phyloP scores from a whole-genome alignment of 2,797 vertebrate species.

The Pseudochromis fuscus region DNA sequence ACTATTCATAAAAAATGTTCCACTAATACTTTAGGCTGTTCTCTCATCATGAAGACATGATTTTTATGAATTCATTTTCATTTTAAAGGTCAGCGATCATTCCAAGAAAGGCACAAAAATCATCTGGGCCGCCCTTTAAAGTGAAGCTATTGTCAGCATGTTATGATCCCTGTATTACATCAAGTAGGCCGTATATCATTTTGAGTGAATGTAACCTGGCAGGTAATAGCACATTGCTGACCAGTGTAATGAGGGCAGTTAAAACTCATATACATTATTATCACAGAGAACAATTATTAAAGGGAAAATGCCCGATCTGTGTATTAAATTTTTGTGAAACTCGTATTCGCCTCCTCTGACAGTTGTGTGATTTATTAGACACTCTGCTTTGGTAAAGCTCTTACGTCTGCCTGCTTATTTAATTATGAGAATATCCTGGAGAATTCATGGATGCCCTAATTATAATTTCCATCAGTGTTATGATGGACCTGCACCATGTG shows the following conservation, averaged over 20 bases:
- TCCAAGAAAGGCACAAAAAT: neutral
- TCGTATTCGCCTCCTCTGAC: slow-evolving; percentile 12
- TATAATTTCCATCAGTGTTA: slow-evolving; percentile 10
- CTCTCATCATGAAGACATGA: too few relatives aligned
- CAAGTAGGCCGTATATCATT: neutral
- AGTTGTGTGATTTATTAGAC: slow-evolving; percentile 26
- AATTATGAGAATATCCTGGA: slow-evolving; percentile 27
- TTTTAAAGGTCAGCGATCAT: neutral
- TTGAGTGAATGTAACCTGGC: neutral
- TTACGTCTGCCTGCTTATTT: slow-evolving; percentile 12
- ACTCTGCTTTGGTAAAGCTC: slow-evolving; percentile 8
- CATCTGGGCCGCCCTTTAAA: neutral
- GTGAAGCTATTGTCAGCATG: neutral
- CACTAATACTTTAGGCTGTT: too few relatives aligned
- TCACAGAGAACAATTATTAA: slow-evolving; percentile 18
- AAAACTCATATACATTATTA: slow-evolving; percentile 19
- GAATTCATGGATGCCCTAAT: slow-evolving; percentile 23
- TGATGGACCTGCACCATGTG: neutral
- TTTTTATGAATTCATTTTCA: too few relatives aligned
- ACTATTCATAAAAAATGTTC: too few relatives aligned
- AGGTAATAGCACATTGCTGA: slow-evolving; percentile 18
- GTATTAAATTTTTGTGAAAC: slow-evolving; percentile 5
- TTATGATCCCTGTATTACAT: neutral
- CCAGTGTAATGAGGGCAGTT: slow-evolving; percentile 32
- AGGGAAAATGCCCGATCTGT: neutral